Conservation (phyloP, 2,888 invertebrate genomes). For the Oxycera nigricornis region DNA sequence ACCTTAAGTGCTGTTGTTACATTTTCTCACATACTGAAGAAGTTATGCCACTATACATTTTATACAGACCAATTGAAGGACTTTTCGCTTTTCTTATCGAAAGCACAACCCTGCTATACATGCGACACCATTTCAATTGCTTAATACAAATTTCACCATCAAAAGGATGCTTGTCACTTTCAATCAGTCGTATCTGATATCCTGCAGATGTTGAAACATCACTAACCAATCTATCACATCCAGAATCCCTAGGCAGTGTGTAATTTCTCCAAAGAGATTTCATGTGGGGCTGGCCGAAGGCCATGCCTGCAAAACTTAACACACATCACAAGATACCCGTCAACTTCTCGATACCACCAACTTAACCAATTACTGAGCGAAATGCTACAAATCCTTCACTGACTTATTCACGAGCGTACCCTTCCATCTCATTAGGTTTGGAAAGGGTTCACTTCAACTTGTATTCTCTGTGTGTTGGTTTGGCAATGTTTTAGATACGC, state of each 20-base stretch:
- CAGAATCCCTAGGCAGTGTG: neutral
- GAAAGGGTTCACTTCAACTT: slow-evolving; percentile 12
- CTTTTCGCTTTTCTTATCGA: no score
- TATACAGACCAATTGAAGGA: no score
- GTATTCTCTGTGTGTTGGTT: neutral
- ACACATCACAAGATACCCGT: neutral
- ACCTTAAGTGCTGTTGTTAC: no score
- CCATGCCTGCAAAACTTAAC: neutral
- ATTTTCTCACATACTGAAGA: no score
- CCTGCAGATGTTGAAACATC: neutral
- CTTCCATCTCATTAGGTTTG: slow-evolving; percentile 41
- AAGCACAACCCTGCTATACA: no score
- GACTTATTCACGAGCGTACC: slow-evolving; percentile 39
- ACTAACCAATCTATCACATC: neutral
- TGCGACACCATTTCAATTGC: neutral
- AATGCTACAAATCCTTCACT: slow-evolving; percentile 38
- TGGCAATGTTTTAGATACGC: neutral
- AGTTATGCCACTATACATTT: no score
- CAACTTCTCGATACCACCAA: neutral
- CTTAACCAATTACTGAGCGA: slow-evolving; percentile 38
- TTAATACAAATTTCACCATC: neutral
- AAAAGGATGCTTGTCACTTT: neutral
- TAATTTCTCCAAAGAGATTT: slow-evolving; percentile 25
- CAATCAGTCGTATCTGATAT: neutral
- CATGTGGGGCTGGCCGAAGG: slow-evolving; percentile 10